These are phyloP conservation scores for Alligator mississippiensis DNA, from an alignment of 2,113 vertebrate species.

Conservation along the genomic window DNA sequence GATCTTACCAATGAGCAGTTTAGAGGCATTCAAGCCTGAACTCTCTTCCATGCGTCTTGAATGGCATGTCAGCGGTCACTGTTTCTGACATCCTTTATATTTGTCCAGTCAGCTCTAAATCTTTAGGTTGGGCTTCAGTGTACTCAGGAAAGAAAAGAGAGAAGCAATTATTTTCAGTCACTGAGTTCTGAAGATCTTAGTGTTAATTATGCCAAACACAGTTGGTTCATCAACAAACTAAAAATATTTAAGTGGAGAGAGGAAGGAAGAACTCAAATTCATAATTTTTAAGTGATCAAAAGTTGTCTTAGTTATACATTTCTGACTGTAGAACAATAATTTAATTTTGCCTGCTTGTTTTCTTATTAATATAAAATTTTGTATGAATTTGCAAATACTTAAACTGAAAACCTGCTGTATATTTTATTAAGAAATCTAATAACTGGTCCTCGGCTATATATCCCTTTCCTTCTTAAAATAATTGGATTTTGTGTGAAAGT, in stretches of 20 bases:
- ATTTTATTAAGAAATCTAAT: background rate
- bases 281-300: constrained; percentile 68
- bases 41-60: constrained; percentile 87
- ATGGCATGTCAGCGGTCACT: constrained; percentile 89
- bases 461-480: background rate
- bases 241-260: constrained; percentile 73
- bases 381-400: background rate
- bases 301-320: constrained; percentile 59
- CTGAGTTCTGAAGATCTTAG: constrained; percentile 91
- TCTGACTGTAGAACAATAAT: constrained; percentile 31
- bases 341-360: constrained; percentile 27
- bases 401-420: constrained; percentile 5
- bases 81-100: constrained; percentile 93
- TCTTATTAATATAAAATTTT: background rate
- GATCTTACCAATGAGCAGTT: constrained; percentile 90
- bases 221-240: constrained; percentile 85
- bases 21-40: constrained; percentile 88
- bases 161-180: constrained; percentile 96
- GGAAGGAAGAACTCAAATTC: constrained; percentile 54
- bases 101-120: constrained; percentile 94
- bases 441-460: background rate
- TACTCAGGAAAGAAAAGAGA: constrained; percentile 90
- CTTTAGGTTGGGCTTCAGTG: constrained; percentile 85
- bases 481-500: constrained; percentile 6
- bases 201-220: constrained; percentile 91